Conservation (phyloP, 2,113 vertebrate species). For the Garra rufa region DNA sequence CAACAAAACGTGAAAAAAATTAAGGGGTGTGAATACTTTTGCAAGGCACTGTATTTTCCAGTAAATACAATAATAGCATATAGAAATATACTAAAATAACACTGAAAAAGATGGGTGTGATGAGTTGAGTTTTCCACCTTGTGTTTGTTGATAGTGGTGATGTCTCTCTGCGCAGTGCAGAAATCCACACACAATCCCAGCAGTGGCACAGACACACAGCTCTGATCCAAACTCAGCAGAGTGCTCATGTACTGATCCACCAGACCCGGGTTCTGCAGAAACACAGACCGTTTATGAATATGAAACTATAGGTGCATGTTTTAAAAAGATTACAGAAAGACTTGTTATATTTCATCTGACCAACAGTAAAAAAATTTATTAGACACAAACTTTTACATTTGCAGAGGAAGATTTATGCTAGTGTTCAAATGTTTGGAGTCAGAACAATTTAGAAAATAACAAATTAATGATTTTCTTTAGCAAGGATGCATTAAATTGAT, state of each 20-base stretch:
- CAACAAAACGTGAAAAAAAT: no score
- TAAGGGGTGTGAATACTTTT: no score
- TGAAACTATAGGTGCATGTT: no score
- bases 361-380: neutral
- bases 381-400: neutral
- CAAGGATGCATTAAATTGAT: neutral
- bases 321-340: neutral
- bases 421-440: no score
- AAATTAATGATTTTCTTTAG: neutral
- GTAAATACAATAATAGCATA: no score
- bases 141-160: constrained; percentile 80
- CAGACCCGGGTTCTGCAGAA: constrained; percentile 83
- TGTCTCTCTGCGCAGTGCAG: constrained; percentile 86
- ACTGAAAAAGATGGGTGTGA: no score
- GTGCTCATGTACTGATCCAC: constrained; percentile 87
- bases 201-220: constrained; percentile 24
- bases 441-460: neutral
- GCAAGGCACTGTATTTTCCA: no score
- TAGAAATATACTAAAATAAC: no score
- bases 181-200: constrained; percentile 79
- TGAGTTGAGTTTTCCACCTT: constrained; percentile 79
- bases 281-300: neutral
- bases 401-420: neutral
- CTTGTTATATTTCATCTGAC: neutral
- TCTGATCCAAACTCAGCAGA: constrained; percentile 86